phyloP scores from a whole-genome alignment of 2,888 invertebrate species.

The Cataglyphis livida region DNA sequence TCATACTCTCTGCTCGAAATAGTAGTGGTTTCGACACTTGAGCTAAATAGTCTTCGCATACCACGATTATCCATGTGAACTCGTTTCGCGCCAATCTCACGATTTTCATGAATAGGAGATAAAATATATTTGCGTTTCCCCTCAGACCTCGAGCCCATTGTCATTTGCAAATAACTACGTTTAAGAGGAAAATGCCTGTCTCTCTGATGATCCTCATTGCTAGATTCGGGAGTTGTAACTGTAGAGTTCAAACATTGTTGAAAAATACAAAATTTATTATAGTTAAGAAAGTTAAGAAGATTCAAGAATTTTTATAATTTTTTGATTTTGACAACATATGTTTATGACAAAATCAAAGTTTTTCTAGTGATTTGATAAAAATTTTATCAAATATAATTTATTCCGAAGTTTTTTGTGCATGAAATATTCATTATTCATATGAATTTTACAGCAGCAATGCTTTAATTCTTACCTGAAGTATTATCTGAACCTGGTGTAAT shows the following conservation, averaged over 20 bases:
- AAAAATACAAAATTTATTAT: slow-evolving; percentile 5
- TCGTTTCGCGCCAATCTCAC: slow-evolving; percentile 83
- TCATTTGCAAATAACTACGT: slow-evolving; percentile 77
- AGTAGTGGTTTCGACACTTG: slow-evolving; percentile 66
- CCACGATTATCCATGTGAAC: slow-evolving; percentile 84
- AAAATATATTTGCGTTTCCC: slow-evolving; percentile 78
- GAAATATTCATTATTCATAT: background rate
- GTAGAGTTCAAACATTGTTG: slow-evolving; percentile 9
- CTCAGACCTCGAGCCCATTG: slow-evolving; percentile 70
- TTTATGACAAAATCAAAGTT: background rate
- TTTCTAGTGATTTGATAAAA: background rate
- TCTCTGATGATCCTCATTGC: slow-evolving; percentile 15
- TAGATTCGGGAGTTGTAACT: slow-evolving; percentile 71
- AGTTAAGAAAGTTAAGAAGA: background rate
- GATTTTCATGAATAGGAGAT: slow-evolving; percentile 83
- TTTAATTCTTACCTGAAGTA: slow-evolving; percentile 67
- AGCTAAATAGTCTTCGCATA: slow-evolving; percentile 86
- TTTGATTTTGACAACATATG: background rate
- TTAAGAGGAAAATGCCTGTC: slow-evolving; percentile 67
- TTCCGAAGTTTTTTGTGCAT: background rate
- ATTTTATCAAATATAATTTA: background rate
- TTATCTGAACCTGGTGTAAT: slow-evolving; percentile 76
- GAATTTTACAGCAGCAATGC: background rate
- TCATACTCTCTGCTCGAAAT: slow-evolving; percentile 68
- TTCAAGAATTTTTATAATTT: background rate